Evolutionary conservation across 2,113 vertebrate genomes (phyloP).

Genomic region (Microcebus tavaratra): DNA sequence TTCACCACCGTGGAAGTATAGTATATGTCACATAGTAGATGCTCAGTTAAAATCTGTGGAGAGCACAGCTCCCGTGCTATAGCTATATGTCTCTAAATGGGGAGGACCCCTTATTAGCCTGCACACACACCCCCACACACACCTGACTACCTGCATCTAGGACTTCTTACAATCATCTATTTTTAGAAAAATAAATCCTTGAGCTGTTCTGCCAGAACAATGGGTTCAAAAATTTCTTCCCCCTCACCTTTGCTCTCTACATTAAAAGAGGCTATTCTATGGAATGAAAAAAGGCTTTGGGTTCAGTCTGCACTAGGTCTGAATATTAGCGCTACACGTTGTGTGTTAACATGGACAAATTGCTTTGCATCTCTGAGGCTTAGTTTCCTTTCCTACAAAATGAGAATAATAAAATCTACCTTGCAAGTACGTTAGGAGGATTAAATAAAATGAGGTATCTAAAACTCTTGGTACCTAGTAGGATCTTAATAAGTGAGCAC

Average conservation of each 20-base stretch:
- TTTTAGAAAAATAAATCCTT: background rate
- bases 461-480: slow-evolving; percentile 68
- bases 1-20: background rate
- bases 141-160: background rate
- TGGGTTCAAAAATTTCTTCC: background rate
- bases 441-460: slow-evolving; percentile 74
- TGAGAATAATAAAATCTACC: slow-evolving; percentile 70
- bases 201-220: background rate
- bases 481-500: slow-evolving; percentile 68
- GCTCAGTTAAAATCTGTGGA: background rate
- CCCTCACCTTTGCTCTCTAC: background rate
- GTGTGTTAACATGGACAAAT: slow-evolving; percentile 58
- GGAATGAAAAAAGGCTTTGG: background rate
- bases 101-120: fast-evolving
- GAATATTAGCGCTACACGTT: slow-evolving; percentile 2
- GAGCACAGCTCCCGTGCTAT: no score
- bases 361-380: slow-evolving; percentile 62
- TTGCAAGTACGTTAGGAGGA: slow-evolving; percentile 54
- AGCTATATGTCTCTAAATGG: fast-evolving
- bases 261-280: background rate
- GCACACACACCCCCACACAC: fast-evolving
- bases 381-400: slow-evolving; percentile 68
- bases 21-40: background rate
- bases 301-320: background rate
- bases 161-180: background rate